Evolutionary conservation across 2,113 vertebrate genomes (phyloP), one percentile per base, ranked within the genome.

Genomic region (Garra rufa): DNA sequence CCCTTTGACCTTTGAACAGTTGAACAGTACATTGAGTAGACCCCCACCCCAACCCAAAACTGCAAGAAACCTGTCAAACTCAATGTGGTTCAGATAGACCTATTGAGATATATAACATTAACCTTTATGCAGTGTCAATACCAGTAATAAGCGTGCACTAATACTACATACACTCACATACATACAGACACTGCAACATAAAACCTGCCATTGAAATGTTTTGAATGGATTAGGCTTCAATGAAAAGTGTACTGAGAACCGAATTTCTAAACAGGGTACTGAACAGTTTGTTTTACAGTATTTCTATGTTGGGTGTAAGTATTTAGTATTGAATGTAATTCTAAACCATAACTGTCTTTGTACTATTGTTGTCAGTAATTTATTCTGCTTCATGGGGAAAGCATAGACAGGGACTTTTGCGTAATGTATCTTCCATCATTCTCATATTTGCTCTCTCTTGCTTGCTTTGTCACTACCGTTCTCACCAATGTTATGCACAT

Each of bases 1-100:
- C 93, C 67, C 89, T 96, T 76, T 98, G 93, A 98, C 3, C 85
- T 65, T 84, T 26, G 14, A 80, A 75, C 69, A 11, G 55, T 65
- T 38, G n/a, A n/a, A n/a, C n/a, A n/a, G n/a, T n/a, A 71, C 77
- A 70, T 21, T 44, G 73, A 59, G 59, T 50, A 17, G 44, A 34
- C 34, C 34, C 3, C 34, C 34, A 3, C 34, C 34, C 34, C 34
- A 1, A 2, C 4, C 34, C 1, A 34, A 34, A 65, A 43, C 17
- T 76, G 2, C 52, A 83, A 85, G 76, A 78, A 75, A 82, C 82
- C 24, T 76, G 88, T 61, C 8, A 28, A 57, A 77, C 21, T 59
- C 15, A 17, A 61, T 46, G 38, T 28, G 7, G 8, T 70, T 26
- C 19, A 44, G 44, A 28, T 55, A 41, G 48, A 13, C 7, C 28